phyloP scores from a whole-genome alignment of 2,888 invertebrate genomes.

The Hypolimnas misippus region DNA sequence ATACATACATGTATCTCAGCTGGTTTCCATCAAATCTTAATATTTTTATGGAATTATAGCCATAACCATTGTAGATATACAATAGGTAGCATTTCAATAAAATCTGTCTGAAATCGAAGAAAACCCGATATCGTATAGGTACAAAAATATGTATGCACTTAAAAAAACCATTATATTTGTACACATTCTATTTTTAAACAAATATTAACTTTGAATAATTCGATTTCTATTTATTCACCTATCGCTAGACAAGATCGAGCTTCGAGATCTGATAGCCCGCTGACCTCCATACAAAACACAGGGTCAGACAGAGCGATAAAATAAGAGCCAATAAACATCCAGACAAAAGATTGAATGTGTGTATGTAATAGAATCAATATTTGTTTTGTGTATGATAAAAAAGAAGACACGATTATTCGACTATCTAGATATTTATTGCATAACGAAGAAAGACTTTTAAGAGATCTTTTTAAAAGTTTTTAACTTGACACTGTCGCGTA shows the following conservation, averaged over 20 bases:
- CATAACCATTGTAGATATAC: no score
- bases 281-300: slow-evolving; percentile 62
- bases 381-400: slow-evolving; percentile 11
- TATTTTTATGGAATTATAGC: no score
- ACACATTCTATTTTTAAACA: neutral
- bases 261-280: slow-evolving; percentile 60
- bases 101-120: no score
- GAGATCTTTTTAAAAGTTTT: slow-evolving; percentile 23
- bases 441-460: slow-evolving; percentile 13
- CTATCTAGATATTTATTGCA: neutral
- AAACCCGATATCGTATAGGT: no score
- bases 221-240: slow-evolving; percentile 51
- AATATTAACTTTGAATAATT: slow-evolving; percentile 23
- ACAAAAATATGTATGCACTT: no score
- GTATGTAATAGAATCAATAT: slow-evolving; percentile 32
- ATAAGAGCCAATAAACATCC: slow-evolving; percentile 35
- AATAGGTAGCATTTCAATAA: no score
- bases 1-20: no score
- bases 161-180: no score
- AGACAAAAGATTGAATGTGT: slow-evolving; percentile 37
- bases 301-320: slow-evolving; percentile 71
- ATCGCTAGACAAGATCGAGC: slow-evolving; percentile 64
- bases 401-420: neutral
- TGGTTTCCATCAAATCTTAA: no score
- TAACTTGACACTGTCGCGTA: slow-evolving; percentile 13